Evolutionary conservation across 1,140 invertebrate genomes (phyloP).

Genomic region (Lasioglossum baleicum): DNA sequence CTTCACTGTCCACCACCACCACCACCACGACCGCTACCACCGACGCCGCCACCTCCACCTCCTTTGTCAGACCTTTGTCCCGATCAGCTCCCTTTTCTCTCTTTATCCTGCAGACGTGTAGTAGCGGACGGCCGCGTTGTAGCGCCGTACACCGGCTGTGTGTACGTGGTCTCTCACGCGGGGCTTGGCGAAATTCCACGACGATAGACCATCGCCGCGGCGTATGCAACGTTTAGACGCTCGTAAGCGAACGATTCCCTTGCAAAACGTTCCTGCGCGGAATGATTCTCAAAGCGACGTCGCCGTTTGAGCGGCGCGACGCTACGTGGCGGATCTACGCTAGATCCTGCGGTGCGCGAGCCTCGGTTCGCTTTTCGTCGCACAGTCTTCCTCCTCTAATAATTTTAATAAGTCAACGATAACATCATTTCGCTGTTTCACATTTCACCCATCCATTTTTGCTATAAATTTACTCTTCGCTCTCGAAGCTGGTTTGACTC

Average conservation of each 20-base stretch:
- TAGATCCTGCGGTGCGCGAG: too few relatives aligned
- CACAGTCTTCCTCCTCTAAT: too few relatives aligned
- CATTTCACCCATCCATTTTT: too few relatives aligned
- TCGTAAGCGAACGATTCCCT: constrained; percentile 31
- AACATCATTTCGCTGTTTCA: too few relatives aligned
- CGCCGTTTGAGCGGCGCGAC: too few relatives aligned
- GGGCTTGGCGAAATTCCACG: constrained; percentile 42
- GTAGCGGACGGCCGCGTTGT: constrained; percentile 35
- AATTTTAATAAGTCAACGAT: too few relatives aligned
- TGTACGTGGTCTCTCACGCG: constrained; percentile 2
- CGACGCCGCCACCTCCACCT: constrained; percentile 6
- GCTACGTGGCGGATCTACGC: too few relatives aligned
- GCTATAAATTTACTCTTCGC: too few relatives aligned
- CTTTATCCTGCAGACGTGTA: constrained; percentile 51
- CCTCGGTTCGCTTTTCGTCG: too few relatives aligned
- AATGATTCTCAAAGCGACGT: background rate
- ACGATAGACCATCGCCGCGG: constrained; percentile 11
- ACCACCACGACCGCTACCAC: background rate
- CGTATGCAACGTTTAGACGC: constrained; percentile 13
- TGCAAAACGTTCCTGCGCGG: constrained; percentile 28
- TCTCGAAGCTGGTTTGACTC: too few relatives aligned
- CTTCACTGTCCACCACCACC: constrained; percentile 1
- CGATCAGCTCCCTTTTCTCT: constrained; percentile 57
- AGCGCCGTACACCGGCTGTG: constrained; percentile 7
- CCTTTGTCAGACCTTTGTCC: constrained; percentile 68